These are phyloP conservation scores for Pelmatolapia mariae DNA, from an alignment of 2,113 vertebrate species.

Conservation along the genomic window DNA sequence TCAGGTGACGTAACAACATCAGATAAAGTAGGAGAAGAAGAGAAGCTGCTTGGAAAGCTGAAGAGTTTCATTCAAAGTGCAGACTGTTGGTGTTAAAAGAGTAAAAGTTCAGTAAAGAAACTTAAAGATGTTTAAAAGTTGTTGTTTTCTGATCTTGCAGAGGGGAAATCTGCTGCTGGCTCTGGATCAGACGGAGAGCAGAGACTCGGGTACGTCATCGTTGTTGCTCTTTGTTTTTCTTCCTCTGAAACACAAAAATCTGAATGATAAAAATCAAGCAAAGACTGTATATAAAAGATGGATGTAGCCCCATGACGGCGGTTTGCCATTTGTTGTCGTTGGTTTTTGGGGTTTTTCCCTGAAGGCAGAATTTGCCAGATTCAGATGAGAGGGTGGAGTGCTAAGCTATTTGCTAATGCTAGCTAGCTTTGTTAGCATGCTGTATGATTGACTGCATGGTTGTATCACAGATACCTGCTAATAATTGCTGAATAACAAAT, in stretches of 20 bases:
- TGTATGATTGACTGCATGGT: not conserved
- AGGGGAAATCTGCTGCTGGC: conserved; percentile 61
- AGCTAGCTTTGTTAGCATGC: not conserved
- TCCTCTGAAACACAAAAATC: not conserved
- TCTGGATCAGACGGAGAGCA: conserved; percentile 57
- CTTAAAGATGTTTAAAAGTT: not conserved
- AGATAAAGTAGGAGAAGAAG: not conserved
- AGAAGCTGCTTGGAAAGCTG: not conserved
- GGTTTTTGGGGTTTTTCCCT: not conserved
- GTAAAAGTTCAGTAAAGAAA: not conserved
- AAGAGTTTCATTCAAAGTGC: not conserved
- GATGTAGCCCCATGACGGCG: not conserved
- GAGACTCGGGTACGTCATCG: conserved; percentile 31
- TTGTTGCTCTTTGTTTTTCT: not conserved
- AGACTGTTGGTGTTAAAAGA: not conserved
- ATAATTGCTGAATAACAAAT: not conserved
- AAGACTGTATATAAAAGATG: not conserved
- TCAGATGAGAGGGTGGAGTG: not conserved
- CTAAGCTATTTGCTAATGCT: not conserved
- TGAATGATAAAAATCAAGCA: not conserved
- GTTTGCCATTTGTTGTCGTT: not conserved
- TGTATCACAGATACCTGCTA: not conserved
- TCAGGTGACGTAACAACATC: not conserved
- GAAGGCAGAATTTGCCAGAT: not conserved
- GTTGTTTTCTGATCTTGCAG: conserved; percentile 17